These are phyloP conservation scores for Monoplex corrugatus DNA, from an alignment of 2,888 invertebrate genomes.

Conservation along the genomic window DNA sequence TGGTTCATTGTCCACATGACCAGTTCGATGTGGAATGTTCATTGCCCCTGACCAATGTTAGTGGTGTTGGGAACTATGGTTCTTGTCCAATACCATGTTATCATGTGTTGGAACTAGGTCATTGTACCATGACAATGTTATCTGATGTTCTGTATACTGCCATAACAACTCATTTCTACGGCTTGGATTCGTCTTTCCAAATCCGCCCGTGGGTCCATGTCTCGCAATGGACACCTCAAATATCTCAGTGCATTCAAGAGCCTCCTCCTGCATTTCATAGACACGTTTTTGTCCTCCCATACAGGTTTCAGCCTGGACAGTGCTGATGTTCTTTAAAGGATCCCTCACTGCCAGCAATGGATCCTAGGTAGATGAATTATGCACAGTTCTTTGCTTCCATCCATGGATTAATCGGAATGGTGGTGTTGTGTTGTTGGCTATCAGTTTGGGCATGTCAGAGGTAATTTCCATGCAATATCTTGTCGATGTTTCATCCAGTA, in stretches of 20 bases:
- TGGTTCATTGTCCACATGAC: too few species aligned
- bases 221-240: background rate
- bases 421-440: background rate
- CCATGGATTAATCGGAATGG: background rate
- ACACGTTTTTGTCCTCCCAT: background rate
- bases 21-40: too few species aligned
- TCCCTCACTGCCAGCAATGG: background rate
- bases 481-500: background rate
- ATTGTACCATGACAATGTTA: too few species aligned
- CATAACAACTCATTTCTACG: background rate
- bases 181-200: background rate
- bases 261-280: background rate
- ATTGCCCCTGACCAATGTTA: too few species aligned
- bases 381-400: background rate
- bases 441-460: background rate
- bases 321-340: background rate
- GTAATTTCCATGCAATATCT: background rate
- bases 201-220: slow-evolving; percentile 22
- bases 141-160: background rate
- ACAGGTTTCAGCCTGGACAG: background rate
- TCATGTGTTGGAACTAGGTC: too few species aligned
- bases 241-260: background rate
- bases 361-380: background rate
- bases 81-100: background rate
- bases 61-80: background rate